Percentiles rank a stretch among this genome's conserved stretches.
Conservation (phyloP, 2,888 invertebrate genomes). For the Nomada ferruginata region DNA sequence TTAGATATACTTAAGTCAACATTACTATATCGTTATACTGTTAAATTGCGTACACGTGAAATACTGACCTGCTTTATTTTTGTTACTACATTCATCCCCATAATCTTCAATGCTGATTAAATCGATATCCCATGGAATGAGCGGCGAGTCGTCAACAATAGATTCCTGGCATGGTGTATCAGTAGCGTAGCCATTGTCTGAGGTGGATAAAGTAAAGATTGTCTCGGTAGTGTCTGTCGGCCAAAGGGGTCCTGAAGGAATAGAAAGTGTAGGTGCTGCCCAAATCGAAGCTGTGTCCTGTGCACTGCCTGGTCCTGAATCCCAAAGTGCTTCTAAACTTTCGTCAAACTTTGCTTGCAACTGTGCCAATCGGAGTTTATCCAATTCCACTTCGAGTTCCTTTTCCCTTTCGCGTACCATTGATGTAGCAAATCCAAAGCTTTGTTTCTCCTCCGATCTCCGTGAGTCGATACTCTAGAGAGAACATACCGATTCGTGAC, state of each 20-base stretch:
- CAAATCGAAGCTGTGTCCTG: conserved; percentile 82
- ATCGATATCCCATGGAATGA: conserved; percentile 82
- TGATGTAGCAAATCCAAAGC: conserved; percentile 81
- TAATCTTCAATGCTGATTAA: conserved; percentile 80
- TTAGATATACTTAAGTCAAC: conserved; percentile 56
- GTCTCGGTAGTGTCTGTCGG: conserved; percentile 78
- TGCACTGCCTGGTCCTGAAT: conserved; percentile 84
- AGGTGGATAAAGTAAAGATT: conserved; percentile 75
- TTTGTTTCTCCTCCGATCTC: conserved; percentile 77
- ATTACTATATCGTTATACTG: conserved; percentile 37
- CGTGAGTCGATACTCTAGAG: conserved; percentile 75
- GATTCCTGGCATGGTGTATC: conserved; percentile 78
- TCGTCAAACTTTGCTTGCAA: conserved; percentile 89
- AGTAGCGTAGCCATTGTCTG: conserved; percentile 71
- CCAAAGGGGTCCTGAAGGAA: conserved; percentile 82
- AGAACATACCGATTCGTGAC: background rate
- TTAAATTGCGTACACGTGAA: background rate
- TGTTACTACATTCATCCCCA: conserved; percentile 76
- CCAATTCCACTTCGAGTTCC: conserved; percentile 81
- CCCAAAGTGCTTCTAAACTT: conserved; percentile 89
- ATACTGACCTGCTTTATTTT: conserved; percentile 76
- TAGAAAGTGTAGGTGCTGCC: conserved; percentile 82
- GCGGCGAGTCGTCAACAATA: conserved; percentile 79
- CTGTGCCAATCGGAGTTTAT: conserved; percentile 86
- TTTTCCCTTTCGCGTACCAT: conserved; percentile 81